A percentile compares a stretch with the other conserved stretches of the same genome.
Conservation (phyloP, 2,113 vertebrate species). For the Spilogale gracilis region DNA sequence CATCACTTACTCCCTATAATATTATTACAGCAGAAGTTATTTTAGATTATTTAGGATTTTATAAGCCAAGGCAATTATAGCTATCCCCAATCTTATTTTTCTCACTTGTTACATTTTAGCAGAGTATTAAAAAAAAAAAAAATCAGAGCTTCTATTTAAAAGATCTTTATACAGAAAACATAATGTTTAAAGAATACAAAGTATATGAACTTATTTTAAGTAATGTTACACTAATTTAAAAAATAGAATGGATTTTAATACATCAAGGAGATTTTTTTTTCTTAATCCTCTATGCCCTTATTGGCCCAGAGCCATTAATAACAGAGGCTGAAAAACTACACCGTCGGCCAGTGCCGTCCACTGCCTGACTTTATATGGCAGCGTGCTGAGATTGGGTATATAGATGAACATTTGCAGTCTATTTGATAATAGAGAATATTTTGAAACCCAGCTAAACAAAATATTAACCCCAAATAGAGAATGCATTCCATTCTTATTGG, state of each 20-base stretch:
- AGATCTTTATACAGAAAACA: background rate
- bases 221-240: background rate
- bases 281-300: background rate
- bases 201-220: background rate
- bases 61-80: background rate
- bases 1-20: background rate
- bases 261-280: background rate
- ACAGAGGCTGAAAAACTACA: background rate
- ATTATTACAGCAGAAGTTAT: background rate
- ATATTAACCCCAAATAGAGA: background rate
- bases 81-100: background rate
- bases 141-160: background rate
- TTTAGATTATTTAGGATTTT: slow-evolving; percentile 15
- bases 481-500: background rate
- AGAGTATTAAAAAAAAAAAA: slow-evolving; percentile 16
- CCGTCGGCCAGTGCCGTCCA: background rate
- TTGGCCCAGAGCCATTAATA: background rate
- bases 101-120: background rate
- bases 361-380: background rate
- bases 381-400: background rate
- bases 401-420: background rate
- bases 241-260: background rate
- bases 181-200: background rate
- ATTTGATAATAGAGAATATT: background rate
- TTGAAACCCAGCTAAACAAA: background rate